Conservation (phyloP, 1,140 invertebrate genomes). For the Tetranychus urticae region DNA sequence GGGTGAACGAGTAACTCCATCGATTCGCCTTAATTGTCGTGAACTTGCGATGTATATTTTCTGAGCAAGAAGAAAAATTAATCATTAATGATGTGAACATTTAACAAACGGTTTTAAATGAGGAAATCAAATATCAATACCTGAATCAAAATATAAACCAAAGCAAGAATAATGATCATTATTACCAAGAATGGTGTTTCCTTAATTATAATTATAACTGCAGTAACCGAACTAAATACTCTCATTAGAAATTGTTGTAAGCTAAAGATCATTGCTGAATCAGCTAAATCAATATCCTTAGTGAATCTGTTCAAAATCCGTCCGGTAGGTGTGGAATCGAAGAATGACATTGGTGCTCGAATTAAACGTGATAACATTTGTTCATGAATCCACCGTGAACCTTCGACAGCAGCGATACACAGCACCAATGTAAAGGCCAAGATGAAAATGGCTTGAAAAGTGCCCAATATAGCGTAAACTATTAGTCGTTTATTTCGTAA, state of each 20-base stretch:
- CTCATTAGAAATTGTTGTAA: constrained; percentile 82
- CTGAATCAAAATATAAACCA: constrained; percentile 67
- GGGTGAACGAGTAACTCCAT: constrained; percentile 21
- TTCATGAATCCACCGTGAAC: too few relatives aligned
- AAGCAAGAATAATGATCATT: constrained; percentile 45
- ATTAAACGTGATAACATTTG: too few relatives aligned
- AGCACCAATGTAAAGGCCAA: too few relatives aligned
- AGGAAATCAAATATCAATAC: constrained; percentile 16
- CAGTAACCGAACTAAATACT: constrained; percentile 43
- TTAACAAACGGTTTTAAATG: too few relatives aligned
- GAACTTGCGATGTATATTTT: too few relatives aligned
- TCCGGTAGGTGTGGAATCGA: constrained; percentile 65
- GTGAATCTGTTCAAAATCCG: constrained; percentile 85
- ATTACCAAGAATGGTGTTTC: constrained; percentile 70
- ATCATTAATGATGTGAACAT: background rate
- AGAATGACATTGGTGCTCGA: constrained; percentile 37
- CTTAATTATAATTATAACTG: constrained; percentile 55
- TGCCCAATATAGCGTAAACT: too few relatives aligned
- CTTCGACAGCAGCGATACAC: too few relatives aligned
- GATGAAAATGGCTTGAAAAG: too few relatives aligned
- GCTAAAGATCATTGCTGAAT: constrained; percentile 39
- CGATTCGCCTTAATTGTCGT: too few relatives aligned
- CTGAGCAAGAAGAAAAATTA: constrained; percentile 21
- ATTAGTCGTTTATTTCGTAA: too few relatives aligned
- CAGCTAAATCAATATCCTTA: constrained; percentile 43